Evolutionary conservation across 2,797 vertebrate species (phyloP), one percentile per base, ranked within the genome.

Genomic region (Cossypha caffra): DNA sequence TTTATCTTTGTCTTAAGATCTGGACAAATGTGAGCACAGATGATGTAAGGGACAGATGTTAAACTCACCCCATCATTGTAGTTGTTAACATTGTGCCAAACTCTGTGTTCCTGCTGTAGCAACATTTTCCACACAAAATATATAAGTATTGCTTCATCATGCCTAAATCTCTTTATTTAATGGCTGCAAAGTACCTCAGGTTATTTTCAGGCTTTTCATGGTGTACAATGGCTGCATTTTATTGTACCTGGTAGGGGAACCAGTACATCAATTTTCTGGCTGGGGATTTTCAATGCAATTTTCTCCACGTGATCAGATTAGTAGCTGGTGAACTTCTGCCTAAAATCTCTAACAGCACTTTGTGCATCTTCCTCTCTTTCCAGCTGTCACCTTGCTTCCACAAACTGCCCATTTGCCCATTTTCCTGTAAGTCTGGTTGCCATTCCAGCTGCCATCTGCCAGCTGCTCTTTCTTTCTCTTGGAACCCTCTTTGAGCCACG

Each of bases 401-500:
- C 33, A 10, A 55, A 18, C 15, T 19, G 25, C 35, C 51, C 7
- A 2, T 24, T 7, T 42, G 29, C 14, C 20, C 20, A 2, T 58
- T 71, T 69, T 38, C n/a, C 35, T 57, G 10, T 40, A 26, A 67
- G 25, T 16, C 37, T 64, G 17, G 42, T 67, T 37, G 37, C 37
- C 37, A 37, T 25, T 87, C 72, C 33, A 54, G 10, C 11, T 86
- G 40, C 54, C 24, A 16, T 18, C 42, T 42, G 26, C 9, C 37
- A n/a, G 71, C 47, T 68, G 35, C 5, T 58, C 25, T 33, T 28
- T 54, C 25, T 35, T 31, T 25, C 7, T 6, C 35, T 61, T 33
- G 42, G 58, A 64, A 4, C 19, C 7, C 10, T 1, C n/a, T 48
- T 82, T 7, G 47, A 14, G 20, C 20, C 11, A 6, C 0, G 0